phyloP scores from a whole-genome alignment of 2,888 invertebrate species.

The Amaurobius ferox region DNA sequence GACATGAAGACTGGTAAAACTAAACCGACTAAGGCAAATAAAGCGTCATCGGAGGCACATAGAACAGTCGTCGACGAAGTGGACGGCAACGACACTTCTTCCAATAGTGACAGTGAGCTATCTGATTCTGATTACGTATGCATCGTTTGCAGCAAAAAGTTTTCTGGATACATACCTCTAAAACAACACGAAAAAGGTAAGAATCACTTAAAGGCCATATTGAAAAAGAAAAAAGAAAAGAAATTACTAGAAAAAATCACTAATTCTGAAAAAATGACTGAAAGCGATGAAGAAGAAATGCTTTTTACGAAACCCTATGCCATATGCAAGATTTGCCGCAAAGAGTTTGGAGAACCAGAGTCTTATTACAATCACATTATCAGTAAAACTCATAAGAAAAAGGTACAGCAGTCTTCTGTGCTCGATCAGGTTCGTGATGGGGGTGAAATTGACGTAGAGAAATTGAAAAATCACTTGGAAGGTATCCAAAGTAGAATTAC shows the following conservation, averaged over 20 bases:
- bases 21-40: too few species aligned
- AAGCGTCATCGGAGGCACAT: too few species aligned
- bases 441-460: background rate
- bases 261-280: background rate
- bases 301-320: background rate
- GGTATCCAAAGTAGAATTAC: background rate
- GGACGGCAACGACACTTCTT: too few species aligned
- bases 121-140: background rate
- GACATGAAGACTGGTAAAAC: too few species aligned
- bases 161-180: background rate
- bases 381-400: background rate
- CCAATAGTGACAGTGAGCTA: too few species aligned
- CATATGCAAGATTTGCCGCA: background rate
- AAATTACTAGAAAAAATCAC: background rate
- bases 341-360: background rate
- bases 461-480: background rate
- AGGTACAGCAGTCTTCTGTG: background rate
- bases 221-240: too few species aligned
- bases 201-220: background rate
- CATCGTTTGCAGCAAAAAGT: background rate
- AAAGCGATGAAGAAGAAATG: background rate
- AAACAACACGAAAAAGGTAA: conserved; percentile 1
- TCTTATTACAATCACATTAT: background rate
- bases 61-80: too few species aligned
- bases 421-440: background rate